Conservation (phyloP, 2,797 vertebrate genomes). For the Pipistrellus pygmaeus region DNA sequence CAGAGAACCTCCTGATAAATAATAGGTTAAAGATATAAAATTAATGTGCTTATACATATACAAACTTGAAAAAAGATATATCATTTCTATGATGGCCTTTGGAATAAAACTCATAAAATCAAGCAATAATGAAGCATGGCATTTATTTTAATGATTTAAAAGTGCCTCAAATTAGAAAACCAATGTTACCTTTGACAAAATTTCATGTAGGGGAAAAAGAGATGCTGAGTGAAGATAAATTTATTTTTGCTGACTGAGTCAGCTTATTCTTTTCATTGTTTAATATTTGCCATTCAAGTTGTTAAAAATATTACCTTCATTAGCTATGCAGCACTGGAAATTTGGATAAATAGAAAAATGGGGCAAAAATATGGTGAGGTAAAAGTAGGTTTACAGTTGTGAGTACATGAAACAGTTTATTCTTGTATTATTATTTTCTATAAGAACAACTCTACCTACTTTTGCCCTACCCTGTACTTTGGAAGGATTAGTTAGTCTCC, state of each 20-base stretch:
- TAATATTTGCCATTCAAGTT: conserved; percentile 73
- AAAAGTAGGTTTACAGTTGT: not conserved
- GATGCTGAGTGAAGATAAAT: conserved; percentile 66
- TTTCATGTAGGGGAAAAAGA: conserved; percentile 71
- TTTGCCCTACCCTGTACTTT: not conserved
- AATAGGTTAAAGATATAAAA: conserved; percentile 74
- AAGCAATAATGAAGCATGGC: conserved; percentile 73
- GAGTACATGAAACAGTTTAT: too few relatives aligned
- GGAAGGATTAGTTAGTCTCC: conserved; percentile 53
- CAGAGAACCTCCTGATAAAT: conserved; percentile 69
- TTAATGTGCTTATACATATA: conserved; percentile 65
- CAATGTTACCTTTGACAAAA: conserved; percentile 79
- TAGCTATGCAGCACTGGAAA: conserved; percentile 72
- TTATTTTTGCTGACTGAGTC: conserved; percentile 76
- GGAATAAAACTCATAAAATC: conserved; percentile 71
- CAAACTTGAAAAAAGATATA: conserved; percentile 74
- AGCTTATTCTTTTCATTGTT: conserved; percentile 52
- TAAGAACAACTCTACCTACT: not conserved
- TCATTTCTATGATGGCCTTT: conserved; percentile 62
- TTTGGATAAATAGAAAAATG: conserved; percentile 57
- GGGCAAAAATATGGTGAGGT: not conserved
- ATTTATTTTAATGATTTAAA: conserved; percentile 82
- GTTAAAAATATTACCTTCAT: conserved; percentile 71
- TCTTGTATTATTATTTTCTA: too few relatives aligned
- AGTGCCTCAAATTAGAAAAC: conserved; percentile 73